Evolutionary conservation across 2,888 invertebrate species (phyloP).

Genomic region (Bibio marci): DNA sequence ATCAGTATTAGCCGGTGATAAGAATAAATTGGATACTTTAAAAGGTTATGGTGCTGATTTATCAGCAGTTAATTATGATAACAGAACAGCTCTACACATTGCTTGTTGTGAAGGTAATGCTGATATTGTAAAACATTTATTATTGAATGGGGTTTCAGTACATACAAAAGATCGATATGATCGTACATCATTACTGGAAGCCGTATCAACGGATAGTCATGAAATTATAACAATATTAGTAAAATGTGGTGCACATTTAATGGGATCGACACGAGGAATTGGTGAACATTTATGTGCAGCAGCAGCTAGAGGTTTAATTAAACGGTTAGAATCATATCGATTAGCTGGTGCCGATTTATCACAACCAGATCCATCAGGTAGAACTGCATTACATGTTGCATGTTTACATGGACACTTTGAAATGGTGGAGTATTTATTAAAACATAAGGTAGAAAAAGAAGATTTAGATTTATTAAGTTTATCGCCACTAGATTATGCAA

Average conservation of each 20-base stretch:
- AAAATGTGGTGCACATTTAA: slow-evolving; percentile 58
- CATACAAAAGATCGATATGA: slow-evolving; percentile 55
- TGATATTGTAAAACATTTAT: slow-evolving; percentile 49
- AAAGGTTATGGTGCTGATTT: slow-evolving; percentile 53
- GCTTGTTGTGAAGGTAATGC: slow-evolving; percentile 56
- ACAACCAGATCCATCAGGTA: slow-evolving; percentile 39
- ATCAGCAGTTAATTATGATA: slow-evolving; percentile 53
- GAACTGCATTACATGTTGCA: slow-evolving; percentile 52
- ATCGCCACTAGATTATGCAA: slow-evolving; percentile 38
- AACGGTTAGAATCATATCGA: slow-evolving; percentile 39
- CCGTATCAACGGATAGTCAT: slow-evolving; percentile 43
- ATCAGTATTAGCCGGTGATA: slow-evolving; percentile 37
- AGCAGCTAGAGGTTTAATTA: slow-evolving; percentile 39
- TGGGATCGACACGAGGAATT: slow-evolving; percentile 34
- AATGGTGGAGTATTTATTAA: slow-evolving; percentile 34
- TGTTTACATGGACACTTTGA: slow-evolving; percentile 33
- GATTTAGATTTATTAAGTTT: slow-evolving; percentile 35
- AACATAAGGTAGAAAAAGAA: slow-evolving; percentile 27
- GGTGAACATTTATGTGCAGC: slow-evolving; percentile 52
- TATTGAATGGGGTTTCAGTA: slow-evolving; percentile 66
- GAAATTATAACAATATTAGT: slow-evolving; percentile 46
- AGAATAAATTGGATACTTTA: slow-evolving; percentile 6
- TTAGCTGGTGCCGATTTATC: slow-evolving; percentile 52
- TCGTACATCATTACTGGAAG: slow-evolving; percentile 53
- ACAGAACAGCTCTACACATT: slow-evolving; percentile 63